phyloP scores from a whole-genome alignment of 2,797 vertebrate genomes.

The Xenopus petersii region DNA sequence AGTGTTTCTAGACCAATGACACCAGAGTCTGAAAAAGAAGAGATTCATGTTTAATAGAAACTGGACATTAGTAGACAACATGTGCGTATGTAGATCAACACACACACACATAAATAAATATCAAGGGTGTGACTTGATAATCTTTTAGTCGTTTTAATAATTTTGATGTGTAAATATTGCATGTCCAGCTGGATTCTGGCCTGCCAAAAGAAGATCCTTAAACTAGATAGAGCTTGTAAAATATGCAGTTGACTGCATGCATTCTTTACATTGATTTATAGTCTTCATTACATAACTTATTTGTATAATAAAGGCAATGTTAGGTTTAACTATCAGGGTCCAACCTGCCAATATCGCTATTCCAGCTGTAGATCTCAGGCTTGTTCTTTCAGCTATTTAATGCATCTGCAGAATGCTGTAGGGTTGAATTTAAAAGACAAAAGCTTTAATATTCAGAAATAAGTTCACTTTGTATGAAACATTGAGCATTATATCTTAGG shows the following conservation, averaged over 20 bases:
- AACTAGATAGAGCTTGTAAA: constrained; percentile 85
- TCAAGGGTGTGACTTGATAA: constrained; percentile 68
- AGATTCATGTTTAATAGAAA: constrained; percentile 78
- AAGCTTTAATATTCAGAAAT: background rate
- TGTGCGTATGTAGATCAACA: constrained; percentile 71
- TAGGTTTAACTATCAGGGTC: constrained; percentile 82
- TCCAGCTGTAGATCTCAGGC: constrained; percentile 67
- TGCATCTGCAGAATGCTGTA: background rate
- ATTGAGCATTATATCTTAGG: constrained; percentile 1
- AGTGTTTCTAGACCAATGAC: constrained; percentile 84
- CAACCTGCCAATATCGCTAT: constrained; percentile 71
- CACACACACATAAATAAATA: constrained; percentile 4
- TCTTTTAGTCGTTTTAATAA: constrained; percentile 53
- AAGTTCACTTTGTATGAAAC: background rate
- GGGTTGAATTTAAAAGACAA: too few species aligned
- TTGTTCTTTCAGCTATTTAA: constrained; percentile 54
- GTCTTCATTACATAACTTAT: constrained; percentile 69
- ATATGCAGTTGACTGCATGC: constrained; percentile 97
- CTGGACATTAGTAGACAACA: background rate
- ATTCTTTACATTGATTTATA: constrained; percentile 79
- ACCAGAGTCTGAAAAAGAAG: constrained; percentile 83
- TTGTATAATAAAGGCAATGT: constrained; percentile 75
- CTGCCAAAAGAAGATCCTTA: constrained; percentile 85
- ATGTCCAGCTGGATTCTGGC: constrained; percentile 99
- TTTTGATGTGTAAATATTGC: constrained; percentile 89